Conservation (phyloP, 2,113 vertebrate genomes). For the Thamnaconus septentrionalis region DNA sequence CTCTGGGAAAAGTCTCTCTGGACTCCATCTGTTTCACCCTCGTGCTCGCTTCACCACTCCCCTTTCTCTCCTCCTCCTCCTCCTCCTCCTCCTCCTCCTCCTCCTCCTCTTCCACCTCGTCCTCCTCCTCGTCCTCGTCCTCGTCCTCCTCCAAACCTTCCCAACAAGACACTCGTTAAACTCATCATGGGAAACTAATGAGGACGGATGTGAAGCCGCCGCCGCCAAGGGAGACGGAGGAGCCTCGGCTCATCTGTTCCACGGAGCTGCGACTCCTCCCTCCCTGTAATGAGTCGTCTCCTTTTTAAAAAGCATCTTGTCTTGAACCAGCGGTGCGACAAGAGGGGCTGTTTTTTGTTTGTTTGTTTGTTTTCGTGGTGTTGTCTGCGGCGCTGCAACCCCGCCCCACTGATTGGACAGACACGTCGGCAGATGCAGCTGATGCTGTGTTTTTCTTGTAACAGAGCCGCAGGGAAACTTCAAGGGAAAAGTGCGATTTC, state of each 20-base stretch:
- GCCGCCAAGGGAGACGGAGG: constrained; percentile 36
- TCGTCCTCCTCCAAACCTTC: constrained; percentile 26
- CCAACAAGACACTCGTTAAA: constrained; percentile 57
- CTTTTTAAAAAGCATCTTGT: no score
- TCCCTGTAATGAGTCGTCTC: constrained; percentile 9
- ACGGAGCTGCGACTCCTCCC: constrained; percentile 6
- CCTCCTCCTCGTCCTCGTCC: no score
- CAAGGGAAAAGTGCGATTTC: no score
- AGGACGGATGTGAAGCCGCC: constrained; percentile 57
- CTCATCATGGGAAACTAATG: constrained; percentile 67
- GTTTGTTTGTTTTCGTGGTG: background rate
- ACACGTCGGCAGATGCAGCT: no score
- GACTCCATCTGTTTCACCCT: constrained; percentile 28
- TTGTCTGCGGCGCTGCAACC: background rate
- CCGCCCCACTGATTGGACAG: no score
- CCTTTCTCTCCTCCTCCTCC: constrained; percentile 13
- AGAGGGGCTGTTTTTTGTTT: background rate
- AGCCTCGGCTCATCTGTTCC: constrained; percentile 47
- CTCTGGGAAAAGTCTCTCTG: constrained; percentile 25
- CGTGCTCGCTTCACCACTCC: constrained; percentile 5
- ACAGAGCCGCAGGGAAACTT: no score
- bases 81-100: no score
- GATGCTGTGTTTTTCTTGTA: no score
- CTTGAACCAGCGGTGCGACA: background rate
- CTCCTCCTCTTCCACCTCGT: no score